phyloP scores from a whole-genome alignment of 2,113 vertebrate species.

The Stigmatopora nigra region DNA sequence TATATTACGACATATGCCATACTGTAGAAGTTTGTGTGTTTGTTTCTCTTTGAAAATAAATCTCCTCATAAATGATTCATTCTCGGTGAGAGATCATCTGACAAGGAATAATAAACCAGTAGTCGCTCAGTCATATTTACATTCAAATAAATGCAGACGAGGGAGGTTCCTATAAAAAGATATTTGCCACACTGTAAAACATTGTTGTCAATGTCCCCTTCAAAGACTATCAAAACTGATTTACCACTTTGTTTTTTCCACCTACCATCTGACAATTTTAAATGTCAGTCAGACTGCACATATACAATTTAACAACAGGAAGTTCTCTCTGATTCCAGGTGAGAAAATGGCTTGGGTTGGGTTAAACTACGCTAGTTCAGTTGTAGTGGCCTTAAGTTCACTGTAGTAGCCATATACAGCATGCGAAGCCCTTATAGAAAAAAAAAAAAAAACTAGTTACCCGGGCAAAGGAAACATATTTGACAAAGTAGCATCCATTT shows the following conservation, averaged over 20 bases:
- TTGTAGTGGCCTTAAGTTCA: slow-evolving; percentile 3
- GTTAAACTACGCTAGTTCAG: slow-evolving; percentile 7
- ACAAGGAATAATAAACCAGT: slow-evolving; percentile 66
- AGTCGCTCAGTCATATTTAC: slow-evolving; percentile 57
- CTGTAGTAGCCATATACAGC: too few species aligned
- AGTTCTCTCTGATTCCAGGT: slow-evolving; percentile 27
- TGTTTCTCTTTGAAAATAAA: slow-evolving; percentile 68
- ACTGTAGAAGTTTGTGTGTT: slow-evolving; percentile 58
- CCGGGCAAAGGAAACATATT: too few species aligned
- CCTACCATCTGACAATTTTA: slow-evolving; percentile 47
- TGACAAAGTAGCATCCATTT: too few species aligned
- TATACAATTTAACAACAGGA: slow-evolving; percentile 23
- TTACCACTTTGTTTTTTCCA: slow-evolving; percentile 32
- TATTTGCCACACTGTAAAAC: slow-evolving; percentile 64
- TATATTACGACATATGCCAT: slow-evolving; percentile 57
- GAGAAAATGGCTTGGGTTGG: slow-evolving; percentile 17
- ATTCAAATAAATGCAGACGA: slow-evolving; percentile 69
- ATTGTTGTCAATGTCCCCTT: slow-evolving; percentile 56
- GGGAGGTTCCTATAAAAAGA: slow-evolving; percentile 56
- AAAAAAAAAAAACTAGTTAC: too few species aligned
- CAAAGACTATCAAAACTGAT: slow-evolving; percentile 57
- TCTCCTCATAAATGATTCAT: slow-evolving; percentile 67
- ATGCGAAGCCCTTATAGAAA: too few species aligned
- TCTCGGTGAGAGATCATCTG: slow-evolving; percentile 57
- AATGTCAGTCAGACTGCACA: slow-evolving; percentile 31